A percentile compares a stretch with the other conserved stretches of the same genome.
phyloP scores from a whole-genome alignment of 2,113 vertebrate species.

The Xenopus laevis region DNA sequence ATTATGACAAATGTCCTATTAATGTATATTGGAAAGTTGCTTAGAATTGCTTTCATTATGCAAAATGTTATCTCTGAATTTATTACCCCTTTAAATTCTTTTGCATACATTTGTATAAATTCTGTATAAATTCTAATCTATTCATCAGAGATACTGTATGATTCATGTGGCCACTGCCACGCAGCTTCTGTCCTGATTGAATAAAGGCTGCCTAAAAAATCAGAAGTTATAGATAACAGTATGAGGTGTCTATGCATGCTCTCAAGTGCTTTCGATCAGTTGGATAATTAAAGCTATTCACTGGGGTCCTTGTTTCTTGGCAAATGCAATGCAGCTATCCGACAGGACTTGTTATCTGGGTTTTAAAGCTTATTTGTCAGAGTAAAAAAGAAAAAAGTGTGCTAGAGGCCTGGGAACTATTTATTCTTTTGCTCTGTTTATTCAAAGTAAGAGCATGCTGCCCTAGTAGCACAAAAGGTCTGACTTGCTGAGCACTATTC shows the following conservation, averaged over 20 bases:
- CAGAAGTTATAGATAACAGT: background rate
- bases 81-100: too few relatives aligned
- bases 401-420: conserved; percentile 17
- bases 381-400: conserved; percentile 27
- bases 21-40: too few relatives aligned
- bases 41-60: too few relatives aligned
- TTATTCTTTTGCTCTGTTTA: conserved; percentile 21
- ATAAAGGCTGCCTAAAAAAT: background rate
- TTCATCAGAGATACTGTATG: background rate
- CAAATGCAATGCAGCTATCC: conserved; percentile 19
- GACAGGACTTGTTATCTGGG: conserved; percentile 27
- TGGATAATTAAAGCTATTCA: conserved; percentile 35
- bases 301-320: conserved; percentile 17
- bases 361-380: conserved; percentile 33
- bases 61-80: too few relatives aligned
- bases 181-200: background rate
- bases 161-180: background rate
- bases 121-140: background rate
- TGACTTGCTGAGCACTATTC: conserved; percentile 10
- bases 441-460: conserved; percentile 25
- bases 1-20: too few relatives aligned
- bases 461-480: conserved; percentile 19
- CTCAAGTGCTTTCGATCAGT: conserved; percentile 20
- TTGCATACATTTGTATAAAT: background rate
- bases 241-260: background rate